Conservation (phyloP, 2,113 vertebrate genomes). For the Heterocephalus glaber region DNA sequence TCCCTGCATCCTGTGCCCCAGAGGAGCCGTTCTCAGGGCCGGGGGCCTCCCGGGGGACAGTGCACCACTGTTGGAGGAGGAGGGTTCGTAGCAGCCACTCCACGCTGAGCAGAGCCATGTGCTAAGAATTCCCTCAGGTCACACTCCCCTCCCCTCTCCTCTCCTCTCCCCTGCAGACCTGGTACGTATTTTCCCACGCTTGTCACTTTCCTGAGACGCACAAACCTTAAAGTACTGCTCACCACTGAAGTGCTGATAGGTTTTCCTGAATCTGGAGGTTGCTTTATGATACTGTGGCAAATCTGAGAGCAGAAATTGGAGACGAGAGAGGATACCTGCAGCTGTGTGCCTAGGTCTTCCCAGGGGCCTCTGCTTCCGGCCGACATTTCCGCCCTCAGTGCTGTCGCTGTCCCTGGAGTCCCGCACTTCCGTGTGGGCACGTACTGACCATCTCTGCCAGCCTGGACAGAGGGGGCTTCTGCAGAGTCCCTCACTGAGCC, state of each 20-base stretch:
- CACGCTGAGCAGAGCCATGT: background rate
- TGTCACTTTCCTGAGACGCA: background rate
- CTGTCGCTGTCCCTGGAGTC: too few species aligned
- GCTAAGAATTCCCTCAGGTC: background rate
- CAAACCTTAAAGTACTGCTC: background rate
- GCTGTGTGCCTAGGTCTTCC: background rate
- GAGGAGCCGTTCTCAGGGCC: background rate
- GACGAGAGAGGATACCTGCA: background rate
- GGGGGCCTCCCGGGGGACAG: background rate
- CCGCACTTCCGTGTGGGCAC: too few species aligned
- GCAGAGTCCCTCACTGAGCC: background rate
- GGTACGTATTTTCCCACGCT: background rate
- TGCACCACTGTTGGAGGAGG: too few species aligned
- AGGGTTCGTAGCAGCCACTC: background rate
- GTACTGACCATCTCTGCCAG: accelerated
- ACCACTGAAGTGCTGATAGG: too few species aligned
- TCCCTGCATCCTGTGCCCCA: background rate
- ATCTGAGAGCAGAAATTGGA: accelerated
- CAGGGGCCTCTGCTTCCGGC: accelerated
- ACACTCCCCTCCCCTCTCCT: too few species aligned
- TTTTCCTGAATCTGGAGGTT: background rate
- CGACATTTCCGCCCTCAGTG: accelerated
- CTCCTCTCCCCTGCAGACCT: background rate
- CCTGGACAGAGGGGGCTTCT: background rate
- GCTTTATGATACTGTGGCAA: too few species aligned